Conservation (phyloP, 2,888 invertebrate genomes). For the Barypeithes pellucidus region DNA sequence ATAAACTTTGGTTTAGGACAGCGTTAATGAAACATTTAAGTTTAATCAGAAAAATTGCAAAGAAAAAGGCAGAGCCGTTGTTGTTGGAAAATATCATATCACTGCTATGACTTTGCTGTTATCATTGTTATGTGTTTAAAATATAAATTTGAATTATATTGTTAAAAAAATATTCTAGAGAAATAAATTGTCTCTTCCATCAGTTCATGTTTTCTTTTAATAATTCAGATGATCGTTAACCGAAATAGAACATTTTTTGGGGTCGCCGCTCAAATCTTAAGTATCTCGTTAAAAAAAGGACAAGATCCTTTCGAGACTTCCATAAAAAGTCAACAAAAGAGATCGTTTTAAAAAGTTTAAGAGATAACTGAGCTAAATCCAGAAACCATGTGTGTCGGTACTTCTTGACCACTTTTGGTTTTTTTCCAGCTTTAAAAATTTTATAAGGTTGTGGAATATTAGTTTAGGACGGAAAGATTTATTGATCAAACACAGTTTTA, state of each 20-base stretch:
- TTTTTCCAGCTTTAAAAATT: not conserved
- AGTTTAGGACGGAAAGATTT: not conserved
- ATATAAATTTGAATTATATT: too few relatives aligned
- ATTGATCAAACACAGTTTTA: not conserved
- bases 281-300: conserved; percentile 18
- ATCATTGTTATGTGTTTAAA: too few relatives aligned
- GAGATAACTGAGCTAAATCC: not conserved
- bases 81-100: too few relatives aligned
- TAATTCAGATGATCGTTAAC: not conserved
- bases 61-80: too few relatives aligned
- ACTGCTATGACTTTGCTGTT: too few relatives aligned
- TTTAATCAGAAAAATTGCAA: too few relatives aligned
- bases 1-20: too few relatives aligned
- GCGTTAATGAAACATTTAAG: too few relatives aligned
- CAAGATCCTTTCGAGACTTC: not conserved
- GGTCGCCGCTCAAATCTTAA: not conserved
- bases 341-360: conserved; percentile 1
- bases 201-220: not conserved
- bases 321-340: conserved; percentile 7
- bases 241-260: not conserved
- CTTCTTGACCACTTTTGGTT: not conserved
- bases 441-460: not conserved
- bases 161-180: too few relatives aligned
- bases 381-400: not conserved
- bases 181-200: too few relatives aligned